phyloP scores from a whole-genome alignment of 1,140 invertebrate genomes.

The Ceratina japonica region DNA sequence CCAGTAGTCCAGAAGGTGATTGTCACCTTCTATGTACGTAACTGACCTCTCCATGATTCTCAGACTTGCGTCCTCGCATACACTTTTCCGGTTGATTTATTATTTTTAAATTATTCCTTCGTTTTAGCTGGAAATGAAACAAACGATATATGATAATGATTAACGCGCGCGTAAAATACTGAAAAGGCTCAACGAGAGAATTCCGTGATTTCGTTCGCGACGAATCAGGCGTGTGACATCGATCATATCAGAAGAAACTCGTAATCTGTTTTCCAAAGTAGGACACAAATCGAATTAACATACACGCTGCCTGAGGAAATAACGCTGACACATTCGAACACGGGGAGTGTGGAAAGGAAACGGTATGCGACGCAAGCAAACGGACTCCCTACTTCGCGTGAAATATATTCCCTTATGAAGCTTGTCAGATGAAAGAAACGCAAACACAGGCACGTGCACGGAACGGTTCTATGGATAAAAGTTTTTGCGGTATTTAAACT shows the following conservation, averaged over 20 bases:
- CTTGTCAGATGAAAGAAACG: too few relatives aligned
- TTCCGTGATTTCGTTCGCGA: not conserved
- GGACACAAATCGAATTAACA: slow-evolving; percentile 35
- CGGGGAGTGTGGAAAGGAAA: not conserved
- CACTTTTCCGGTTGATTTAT: too few relatives aligned
- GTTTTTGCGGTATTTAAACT: not conserved
- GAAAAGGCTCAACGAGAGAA: not conserved
- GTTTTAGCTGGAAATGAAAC: not conserved
- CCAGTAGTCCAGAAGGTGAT: slow-evolving; percentile 80
- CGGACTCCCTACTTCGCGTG: not conserved
- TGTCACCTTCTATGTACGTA: slow-evolving; percentile 68
- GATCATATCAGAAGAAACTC: not conserved
- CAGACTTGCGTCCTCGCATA: not conserved
- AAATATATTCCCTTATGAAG: not conserved
- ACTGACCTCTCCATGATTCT: slow-evolving; percentile 72
- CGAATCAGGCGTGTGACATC: not conserved
- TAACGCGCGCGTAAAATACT: not conserved
- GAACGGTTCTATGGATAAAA: not conserved
- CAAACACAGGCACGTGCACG: slow-evolving; percentile 24
- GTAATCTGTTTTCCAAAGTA: slow-evolving; percentile 19
- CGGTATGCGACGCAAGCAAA: not conserved
- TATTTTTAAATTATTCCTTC: not conserved
- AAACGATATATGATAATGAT: not conserved
- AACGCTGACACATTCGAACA: not conserved
- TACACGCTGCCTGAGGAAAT: slow-evolving; percentile 1